phyloP scores from a whole-genome alignment of 2,113 vertebrate genomes.

The Scartelaos histophorus region DNA sequence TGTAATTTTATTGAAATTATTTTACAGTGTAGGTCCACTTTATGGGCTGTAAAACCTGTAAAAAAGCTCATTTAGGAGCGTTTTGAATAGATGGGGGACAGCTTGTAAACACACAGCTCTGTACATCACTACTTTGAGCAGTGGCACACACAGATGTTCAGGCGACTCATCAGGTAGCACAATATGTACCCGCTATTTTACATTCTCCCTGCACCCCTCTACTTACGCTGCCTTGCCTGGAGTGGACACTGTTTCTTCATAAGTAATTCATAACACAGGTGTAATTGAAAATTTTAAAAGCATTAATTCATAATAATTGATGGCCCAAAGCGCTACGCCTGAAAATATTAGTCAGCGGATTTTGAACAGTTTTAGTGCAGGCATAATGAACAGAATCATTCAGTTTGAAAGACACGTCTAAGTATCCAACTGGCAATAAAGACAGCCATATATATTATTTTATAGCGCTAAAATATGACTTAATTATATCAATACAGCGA shows the following conservation, averaged over 20 bases:
- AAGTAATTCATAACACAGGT: slow-evolving; percentile 47
- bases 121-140: not conserved
- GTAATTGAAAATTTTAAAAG: slow-evolving; percentile 50
- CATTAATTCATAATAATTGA: slow-evolving; percentile 61
- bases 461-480: not conserved
- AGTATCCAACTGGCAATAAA: slow-evolving; percentile 29
- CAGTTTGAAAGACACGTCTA: slow-evolving; percentile 10
- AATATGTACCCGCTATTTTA: not conserved
- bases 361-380: slow-evolving; percentile 46
- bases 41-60: not conserved
- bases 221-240: slow-evolving; percentile 8
- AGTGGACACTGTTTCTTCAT: slow-evolving; percentile 32
- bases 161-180: not conserved
- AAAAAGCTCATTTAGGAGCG: not conserved
- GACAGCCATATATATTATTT: not conserved
- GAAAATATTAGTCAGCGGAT: slow-evolving; percentile 41
- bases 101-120: not conserved
- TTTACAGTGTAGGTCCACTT: not conserved
- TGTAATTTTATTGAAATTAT: not conserved
- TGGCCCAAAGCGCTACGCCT: slow-evolving; percentile 43
- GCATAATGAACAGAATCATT: slow-evolving; percentile 27
- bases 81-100: not conserved
- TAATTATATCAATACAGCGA: not conserved
- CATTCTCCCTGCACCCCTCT: slow-evolving; percentile 4
- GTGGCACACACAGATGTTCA: slow-evolving; percentile 1